Evolutionary conservation across 1,140 invertebrate species (phyloP).

Genomic region (Polypedilum pembai): DNA sequence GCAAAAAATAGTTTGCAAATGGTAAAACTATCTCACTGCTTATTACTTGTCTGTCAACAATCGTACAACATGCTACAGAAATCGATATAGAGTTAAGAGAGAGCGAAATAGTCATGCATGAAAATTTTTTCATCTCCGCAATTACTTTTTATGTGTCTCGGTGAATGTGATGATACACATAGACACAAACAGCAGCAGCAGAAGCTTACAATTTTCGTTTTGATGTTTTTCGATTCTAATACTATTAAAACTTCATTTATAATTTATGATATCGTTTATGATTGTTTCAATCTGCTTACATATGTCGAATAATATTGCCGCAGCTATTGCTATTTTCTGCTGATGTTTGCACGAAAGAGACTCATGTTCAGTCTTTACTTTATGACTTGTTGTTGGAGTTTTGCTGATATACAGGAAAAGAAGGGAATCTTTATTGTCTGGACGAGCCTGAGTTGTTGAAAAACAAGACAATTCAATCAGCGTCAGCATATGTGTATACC

Average conservation of each 20-base stretch:
- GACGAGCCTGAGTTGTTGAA: neutral
- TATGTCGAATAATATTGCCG: conserved; percentile 1
- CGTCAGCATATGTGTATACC: neutral
- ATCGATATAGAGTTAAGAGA: neutral
- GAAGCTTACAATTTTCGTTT: neutral
- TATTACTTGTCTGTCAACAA: neutral
- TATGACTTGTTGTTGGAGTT: neutral
- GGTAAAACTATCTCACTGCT: too few relatives aligned
- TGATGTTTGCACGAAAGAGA: neutral
- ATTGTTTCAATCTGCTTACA: conserved; percentile 23
- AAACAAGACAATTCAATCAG: conserved; percentile 28
- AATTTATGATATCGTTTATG: conserved; percentile 28
- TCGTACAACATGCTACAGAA: conserved; percentile 21
- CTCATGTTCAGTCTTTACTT: conserved; percentile 10
- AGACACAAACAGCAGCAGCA: neutral
- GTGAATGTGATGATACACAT: conserved; percentile 1
- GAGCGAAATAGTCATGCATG: neutral
- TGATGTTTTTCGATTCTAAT: neutral
- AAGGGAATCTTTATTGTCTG: neutral
- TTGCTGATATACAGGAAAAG: conserved; percentile 1
- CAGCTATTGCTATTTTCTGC: neutral
- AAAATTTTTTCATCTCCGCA: conserved; percentile 25
- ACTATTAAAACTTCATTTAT: conserved; percentile 26
- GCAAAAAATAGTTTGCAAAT: too few relatives aligned
- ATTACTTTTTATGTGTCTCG: conserved; percentile 28